Conservation (phyloP, 2,797 vertebrate genomes). For the Diglossa cyanea region DNA sequence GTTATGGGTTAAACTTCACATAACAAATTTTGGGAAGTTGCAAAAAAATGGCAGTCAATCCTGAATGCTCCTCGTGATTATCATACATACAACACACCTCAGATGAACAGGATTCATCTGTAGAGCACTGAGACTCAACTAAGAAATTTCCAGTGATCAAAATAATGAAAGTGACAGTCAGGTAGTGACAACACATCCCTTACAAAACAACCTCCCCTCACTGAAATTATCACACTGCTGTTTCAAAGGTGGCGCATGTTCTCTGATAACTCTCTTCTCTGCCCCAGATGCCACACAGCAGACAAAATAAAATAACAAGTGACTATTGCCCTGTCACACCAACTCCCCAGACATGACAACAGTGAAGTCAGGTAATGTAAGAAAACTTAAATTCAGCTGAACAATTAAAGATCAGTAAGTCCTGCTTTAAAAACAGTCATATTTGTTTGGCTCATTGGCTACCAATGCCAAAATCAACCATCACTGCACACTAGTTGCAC, state of each 20-base stretch:
- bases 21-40: neutral
- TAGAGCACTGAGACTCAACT: neutral
- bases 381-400: neutral
- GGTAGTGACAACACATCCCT: neutral
- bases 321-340: neutral
- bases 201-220: neutral
- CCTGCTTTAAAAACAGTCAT: neutral
- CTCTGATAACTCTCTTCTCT: neutral
- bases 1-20: neutral
- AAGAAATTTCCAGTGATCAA: neutral
- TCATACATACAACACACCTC: neutral
- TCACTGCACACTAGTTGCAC: neutral
- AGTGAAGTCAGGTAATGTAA: neutral
- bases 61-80: neutral
- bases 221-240: neutral
- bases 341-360: rapidly evolving
- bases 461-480: neutral
- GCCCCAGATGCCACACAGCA: neutral
- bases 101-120: neutral
- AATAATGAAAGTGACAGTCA: neutral
- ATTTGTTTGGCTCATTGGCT: neutral
- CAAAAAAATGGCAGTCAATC: neutral
- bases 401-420: neutral
- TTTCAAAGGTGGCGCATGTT: neutral
- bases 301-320: neutral